These are phyloP conservation scores for Lateolabrax maculatus DNA, from an alignment of 2,797 vertebrate species.

Conservation along the genomic window DNA sequence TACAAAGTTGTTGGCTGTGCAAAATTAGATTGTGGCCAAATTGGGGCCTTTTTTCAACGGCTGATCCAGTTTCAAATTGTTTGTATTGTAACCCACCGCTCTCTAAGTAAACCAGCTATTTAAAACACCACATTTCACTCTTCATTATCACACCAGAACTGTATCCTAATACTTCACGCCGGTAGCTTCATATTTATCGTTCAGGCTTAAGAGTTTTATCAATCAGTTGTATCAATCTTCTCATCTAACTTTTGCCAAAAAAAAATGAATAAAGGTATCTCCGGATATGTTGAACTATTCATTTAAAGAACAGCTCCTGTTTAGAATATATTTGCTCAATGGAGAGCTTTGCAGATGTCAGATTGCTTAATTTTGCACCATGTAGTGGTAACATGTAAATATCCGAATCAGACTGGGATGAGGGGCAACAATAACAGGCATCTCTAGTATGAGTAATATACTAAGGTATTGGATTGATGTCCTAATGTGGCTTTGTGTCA, in stretches of 20 bases:
- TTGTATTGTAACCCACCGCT: neutral
- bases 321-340: neutral
- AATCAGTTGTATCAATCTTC: neutral
- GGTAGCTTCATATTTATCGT: neutral
- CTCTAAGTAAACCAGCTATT: no score
- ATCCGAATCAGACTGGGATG: neutral
- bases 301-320: neutral
- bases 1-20: constrained; percentile 4
- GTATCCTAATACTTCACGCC: neutral
- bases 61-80: neutral
- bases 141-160: neutral
- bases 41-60: no score
- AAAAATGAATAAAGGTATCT: neutral
- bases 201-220: neutral
- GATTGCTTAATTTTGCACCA: neutral
- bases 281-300: neutral
- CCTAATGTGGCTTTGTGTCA: neutral
- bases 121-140: neutral
- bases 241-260: no score
- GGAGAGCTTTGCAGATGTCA: neutral
- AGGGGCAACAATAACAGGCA: neutral
- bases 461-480: neutral
- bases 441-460: neutral
- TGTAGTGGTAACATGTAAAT: neutral
- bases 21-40: no score